Conservation (phyloP, 1,140 invertebrate genomes). For the Diabrotica undecimpunctata region DNA sequence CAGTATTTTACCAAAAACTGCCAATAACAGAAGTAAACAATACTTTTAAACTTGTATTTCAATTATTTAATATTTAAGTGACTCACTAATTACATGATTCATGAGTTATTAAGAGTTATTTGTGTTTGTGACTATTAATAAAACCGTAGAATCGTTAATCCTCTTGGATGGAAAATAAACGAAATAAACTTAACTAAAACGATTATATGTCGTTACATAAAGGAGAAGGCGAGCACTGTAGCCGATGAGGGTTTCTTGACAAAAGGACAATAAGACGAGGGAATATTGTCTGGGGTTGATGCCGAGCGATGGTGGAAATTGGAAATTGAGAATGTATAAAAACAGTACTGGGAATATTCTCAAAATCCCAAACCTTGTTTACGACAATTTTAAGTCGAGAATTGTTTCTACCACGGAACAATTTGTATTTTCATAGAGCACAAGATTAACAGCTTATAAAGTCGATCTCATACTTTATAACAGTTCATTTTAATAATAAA, state of each 20-base stretch:
- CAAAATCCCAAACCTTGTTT: too few species aligned
- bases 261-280: background rate
- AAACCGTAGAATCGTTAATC: background rate
- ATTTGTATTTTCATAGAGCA: too few species aligned
- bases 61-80: background rate
- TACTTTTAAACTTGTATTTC: background rate
- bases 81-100: background rate
- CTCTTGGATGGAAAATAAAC: background rate
- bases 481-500: too few species aligned
- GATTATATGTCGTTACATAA: background rate
- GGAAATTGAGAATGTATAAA: too few species aligned
- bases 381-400: too few species aligned
- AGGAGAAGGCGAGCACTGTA: conserved; percentile 1
- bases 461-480: too few species aligned
- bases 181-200: conserved; percentile 1
- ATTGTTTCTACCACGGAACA: too few species aligned
- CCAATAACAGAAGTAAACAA: too few species aligned
- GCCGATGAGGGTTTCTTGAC: conserved; percentile 1
- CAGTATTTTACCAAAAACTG: too few species aligned
- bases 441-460: too few species aligned
- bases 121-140: background rate
- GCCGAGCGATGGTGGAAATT: background rate
- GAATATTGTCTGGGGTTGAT: background rate
- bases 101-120: background rate
- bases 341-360: too few species aligned